Conservation (phyloP, 2,888 invertebrate genomes). For the Abscondita cerata region DNA sequence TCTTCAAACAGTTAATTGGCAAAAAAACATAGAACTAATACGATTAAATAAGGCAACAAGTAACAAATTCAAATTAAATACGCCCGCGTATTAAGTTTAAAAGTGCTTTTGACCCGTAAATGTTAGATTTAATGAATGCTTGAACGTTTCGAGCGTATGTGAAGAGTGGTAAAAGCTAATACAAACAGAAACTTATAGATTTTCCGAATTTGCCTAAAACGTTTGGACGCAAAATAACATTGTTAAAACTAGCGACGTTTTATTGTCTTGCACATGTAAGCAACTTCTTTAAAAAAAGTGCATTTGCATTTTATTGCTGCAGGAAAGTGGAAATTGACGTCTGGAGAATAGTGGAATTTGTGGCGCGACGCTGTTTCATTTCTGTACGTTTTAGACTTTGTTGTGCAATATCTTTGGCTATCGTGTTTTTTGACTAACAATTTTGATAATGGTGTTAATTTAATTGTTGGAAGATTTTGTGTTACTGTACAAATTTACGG, state of each 20-base stretch:
- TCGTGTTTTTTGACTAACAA: background rate
- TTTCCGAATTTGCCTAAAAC: background rate
- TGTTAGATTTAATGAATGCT: conserved; percentile 10
- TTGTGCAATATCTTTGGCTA: background rate
- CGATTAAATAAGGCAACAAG: conserved; percentile 22
- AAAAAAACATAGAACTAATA: too few species aligned
- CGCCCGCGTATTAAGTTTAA: conserved; percentile 10
- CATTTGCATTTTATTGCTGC: conserved; percentile 42
- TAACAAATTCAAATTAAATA: conserved; percentile 14
- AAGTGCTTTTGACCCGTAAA: conserved; percentile 10
- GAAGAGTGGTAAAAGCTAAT: conserved; percentile 11
- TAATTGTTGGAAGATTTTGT: conserved; percentile 20
- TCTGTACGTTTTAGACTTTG: conserved; percentile 11
- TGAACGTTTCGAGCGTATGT: conserved; percentile 6
- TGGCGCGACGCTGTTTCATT: conserved; percentile 4
- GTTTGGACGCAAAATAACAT: too few species aligned
- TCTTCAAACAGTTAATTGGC: too few species aligned
- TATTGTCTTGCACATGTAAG: conserved; percentile 36
- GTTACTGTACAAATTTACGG: conserved; percentile 25
- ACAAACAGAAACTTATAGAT: conserved; percentile 16
- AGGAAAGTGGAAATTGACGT: conserved; percentile 34
- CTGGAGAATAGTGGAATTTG: conserved; percentile 21
- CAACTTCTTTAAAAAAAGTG: conserved; percentile 36
- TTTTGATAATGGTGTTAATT: conserved; percentile 15
- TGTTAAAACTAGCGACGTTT: background rate